Evolutionary conservation across 1,140 invertebrate species (phyloP).

Genomic region (Drosophila ercepeae): DNA sequence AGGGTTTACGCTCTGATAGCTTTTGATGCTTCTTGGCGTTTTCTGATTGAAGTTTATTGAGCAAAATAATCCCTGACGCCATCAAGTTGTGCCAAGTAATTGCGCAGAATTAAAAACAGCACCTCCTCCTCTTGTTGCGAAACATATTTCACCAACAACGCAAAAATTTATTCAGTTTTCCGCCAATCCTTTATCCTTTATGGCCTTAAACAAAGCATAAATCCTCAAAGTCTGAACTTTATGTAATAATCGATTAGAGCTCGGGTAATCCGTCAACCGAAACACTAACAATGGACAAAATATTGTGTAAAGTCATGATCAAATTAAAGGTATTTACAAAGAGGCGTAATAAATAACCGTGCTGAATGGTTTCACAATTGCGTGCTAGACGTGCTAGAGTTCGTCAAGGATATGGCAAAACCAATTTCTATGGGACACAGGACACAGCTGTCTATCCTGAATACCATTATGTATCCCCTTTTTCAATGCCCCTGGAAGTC

Average conservation of each 20-base stretch:
- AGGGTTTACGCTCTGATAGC: constrained; percentile 2
- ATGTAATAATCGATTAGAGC: constrained; percentile 6
- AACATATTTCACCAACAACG: neutral
- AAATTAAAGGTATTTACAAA: constrained; percentile 22
- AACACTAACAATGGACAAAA: neutral
- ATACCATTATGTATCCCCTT: neutral
- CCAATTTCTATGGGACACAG: neutral
- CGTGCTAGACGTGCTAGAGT: constrained; percentile 24
- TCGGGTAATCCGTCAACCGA: constrained; percentile 22
- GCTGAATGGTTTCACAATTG: constrained; percentile 17
- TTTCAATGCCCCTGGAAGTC: neutral
- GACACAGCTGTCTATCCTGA: neutral
- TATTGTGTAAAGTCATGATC: constrained; percentile 24
- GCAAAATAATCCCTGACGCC: neutral
- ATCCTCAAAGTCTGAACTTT: neutral
- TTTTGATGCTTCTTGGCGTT: neutral
- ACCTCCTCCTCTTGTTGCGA: neutral
- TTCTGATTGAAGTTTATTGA: constrained; percentile 7
- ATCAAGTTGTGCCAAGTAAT: neutral
- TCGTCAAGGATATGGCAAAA: neutral
- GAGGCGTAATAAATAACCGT: constrained; percentile 21
- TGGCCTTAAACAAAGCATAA: neutral
- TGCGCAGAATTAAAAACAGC: neutral
- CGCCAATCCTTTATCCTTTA: neutral
- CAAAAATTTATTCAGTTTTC: neutral